Conservation (phyloP, 1,140 invertebrate genomes). For the Aphidius gifuensis region DNA sequence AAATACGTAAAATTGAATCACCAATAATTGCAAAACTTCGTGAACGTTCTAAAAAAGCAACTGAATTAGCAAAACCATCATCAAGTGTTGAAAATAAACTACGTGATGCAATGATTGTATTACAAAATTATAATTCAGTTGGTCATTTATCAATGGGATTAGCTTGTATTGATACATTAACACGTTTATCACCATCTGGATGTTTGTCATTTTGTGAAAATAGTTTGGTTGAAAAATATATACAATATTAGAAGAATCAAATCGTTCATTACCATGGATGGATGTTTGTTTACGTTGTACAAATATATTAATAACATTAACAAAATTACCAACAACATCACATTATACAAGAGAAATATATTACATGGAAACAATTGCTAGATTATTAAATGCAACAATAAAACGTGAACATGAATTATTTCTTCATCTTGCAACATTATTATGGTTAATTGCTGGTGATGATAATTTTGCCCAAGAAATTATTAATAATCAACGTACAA, state of each 20-base stretch:
- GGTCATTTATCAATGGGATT: constrained; percentile 40
- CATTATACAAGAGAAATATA: constrained; percentile 35
- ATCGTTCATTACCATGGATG: constrained; percentile 47
- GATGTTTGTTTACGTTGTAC: constrained; percentile 40
- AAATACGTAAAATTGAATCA: constrained; percentile 45
- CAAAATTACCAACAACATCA: constrained; percentile 38
- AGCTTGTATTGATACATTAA: constrained; percentile 42
- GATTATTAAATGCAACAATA: constrained; percentile 31
- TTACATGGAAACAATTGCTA: constrained; percentile 30
- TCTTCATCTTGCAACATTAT: constrained; percentile 33
- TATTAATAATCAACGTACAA: constrained; percentile 22
- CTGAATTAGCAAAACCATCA: constrained; percentile 41
- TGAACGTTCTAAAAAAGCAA: constrained; percentile 51
- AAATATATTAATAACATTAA: constrained; percentile 45
- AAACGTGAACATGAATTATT: constrained; percentile 33
- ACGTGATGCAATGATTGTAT: constrained; percentile 30
- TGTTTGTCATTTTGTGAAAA: constrained; percentile 38
- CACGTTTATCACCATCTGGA: constrained; percentile 37
- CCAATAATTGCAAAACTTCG: constrained; percentile 48
- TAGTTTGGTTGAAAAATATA: constrained; percentile 39
- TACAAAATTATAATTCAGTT: constrained; percentile 30
- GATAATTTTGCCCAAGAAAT: constrained; percentile 26
- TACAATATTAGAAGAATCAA: constrained; percentile 35
- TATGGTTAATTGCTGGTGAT: constrained; percentile 34
- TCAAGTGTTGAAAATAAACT: constrained; percentile 34